These are phyloP conservation scores for Mellilla xanthometata DNA, from an alignment of 2,888 invertebrate species.

Conservation along the genomic window DNA sequence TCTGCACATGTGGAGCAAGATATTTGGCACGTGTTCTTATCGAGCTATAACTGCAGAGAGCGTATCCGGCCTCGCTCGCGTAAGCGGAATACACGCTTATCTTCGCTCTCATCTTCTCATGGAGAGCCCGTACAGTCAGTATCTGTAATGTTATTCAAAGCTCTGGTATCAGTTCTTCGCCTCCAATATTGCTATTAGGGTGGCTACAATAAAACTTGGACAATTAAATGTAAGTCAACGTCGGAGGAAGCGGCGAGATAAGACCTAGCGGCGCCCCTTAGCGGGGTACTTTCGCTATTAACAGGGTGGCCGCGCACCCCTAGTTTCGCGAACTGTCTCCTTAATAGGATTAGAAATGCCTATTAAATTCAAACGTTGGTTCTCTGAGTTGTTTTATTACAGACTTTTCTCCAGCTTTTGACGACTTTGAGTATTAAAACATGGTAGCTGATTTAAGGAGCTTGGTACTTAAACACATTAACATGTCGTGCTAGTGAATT, in stretches of 20 bases:
- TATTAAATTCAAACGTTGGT: slow-evolving; percentile 47
- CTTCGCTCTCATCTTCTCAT: slow-evolving; percentile 31
- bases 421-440: slow-evolving; percentile 21
- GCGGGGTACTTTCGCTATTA: slow-evolving; percentile 68
- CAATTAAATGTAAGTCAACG: slow-evolving; percentile 77
- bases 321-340: slow-evolving; percentile 53
- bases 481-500: no score
- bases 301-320: slow-evolving; percentile 57
- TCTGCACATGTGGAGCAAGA: slow-evolving; percentile 23
- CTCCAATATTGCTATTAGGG: slow-evolving; percentile 67
- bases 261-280: slow-evolving; percentile 67
- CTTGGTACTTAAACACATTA: no score
- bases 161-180: slow-evolving; percentile 54
- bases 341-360: slow-evolving; percentile 53
- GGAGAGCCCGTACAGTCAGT: slow-evolving; percentile 34
- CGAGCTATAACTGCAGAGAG: slow-evolving; percentile 30
- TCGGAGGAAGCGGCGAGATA: slow-evolving; percentile 67
- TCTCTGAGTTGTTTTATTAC: slow-evolving; percentile 36
- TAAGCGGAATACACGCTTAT: slow-evolving; percentile 31
- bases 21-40: slow-evolving; percentile 31
- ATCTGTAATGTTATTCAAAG: slow-evolving; percentile 52
- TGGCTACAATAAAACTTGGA: slow-evolving; percentile 75
- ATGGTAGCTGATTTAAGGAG: no score
- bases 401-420: slow-evolving; percentile 32
- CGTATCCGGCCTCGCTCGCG: slow-evolving; percentile 28